Evolutionary conservation across 30 jellyfish, hydroid and myxozoan genomes (phyloP), one percentile per base, ranked within the genome.

Genomic region (Aurelia aurita): DNA sequence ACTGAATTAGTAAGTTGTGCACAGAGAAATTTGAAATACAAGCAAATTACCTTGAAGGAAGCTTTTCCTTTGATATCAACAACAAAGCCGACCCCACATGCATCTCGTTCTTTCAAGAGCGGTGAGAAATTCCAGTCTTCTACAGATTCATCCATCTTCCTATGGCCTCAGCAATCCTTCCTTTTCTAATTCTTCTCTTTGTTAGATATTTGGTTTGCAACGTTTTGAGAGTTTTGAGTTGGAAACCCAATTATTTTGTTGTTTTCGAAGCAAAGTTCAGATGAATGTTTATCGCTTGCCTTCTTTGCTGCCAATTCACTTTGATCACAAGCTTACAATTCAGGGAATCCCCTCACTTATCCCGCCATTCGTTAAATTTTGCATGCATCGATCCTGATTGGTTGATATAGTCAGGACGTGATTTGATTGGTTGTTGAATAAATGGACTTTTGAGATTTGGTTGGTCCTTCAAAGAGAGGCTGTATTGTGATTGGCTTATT

Each of bases 1-100:
- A 8, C 16, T 39, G 51, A 3, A 9, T 7, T 14, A 39, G 9
- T 1, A 39, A 15, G 2, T 39, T 4, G 10, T 39, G 15, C 2
- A 39, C 13, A 39, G 51, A 39, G 51, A 39, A 39, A 39, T 3
- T 39, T 3, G 51, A 39, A 39, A 39, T 39, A 39, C 51, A 39
- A 39, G 51, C 51, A 39, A 43, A 70, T 62, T 29, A 84, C 97
- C 96, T 83, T 62, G 61, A 31, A 63, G 13, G 97, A 90, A 16
- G 87, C 82, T 18, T 71, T 53, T 31, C 97, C 97, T 74, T 83
- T 75, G 79, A 90, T 84, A 69, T 90, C 97, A 54, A 90, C 97
- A 83, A 90, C 97, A 77, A 90, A 90, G 27, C 97, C 97, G 39
- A 90, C 97, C 14, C 97, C 97, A 84, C 97, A 90, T 1, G 97